A percentile compares a stretch with the other conserved stretches of the same genome.
Evolutionary conservation across 2,797 vertebrate species (phyloP).

Genomic region (Pterois miles): DNA sequence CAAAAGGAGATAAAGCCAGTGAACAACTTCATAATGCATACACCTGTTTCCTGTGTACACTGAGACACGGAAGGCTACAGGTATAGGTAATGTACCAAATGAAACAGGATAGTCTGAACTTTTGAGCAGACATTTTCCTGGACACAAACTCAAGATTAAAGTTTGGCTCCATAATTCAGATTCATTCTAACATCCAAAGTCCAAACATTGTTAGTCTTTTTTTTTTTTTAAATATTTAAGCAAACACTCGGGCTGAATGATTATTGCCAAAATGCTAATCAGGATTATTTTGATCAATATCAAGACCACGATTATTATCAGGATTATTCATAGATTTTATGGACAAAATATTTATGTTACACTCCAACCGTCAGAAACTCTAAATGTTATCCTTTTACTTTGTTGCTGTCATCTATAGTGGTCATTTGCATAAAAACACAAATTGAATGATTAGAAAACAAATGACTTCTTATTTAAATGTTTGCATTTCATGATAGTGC

Average conservation of each 20-base stretch:
- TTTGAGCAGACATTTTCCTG: constrained; percentile 20
- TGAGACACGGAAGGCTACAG: constrained; percentile 25
- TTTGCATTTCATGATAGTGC: too few relatives aligned
- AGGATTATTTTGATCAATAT: too few relatives aligned
- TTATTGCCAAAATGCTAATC: too few relatives aligned
- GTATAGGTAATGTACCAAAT: constrained; percentile 17
- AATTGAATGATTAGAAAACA: too few relatives aligned
- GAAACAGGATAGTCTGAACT: constrained; percentile 21
- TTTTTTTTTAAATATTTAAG: constrained; percentile 20
- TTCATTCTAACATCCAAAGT: neutral
- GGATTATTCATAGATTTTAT: too few relatives aligned
- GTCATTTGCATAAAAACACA: too few relatives aligned
- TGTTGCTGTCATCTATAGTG: too few relatives aligned
- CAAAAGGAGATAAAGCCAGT: constrained; percentile 65
- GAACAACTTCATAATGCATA: constrained; percentile 62
- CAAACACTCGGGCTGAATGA: neutral
- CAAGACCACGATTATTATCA: too few relatives aligned
- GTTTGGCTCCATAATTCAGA: neutral
- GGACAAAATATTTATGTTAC: too few relatives aligned
- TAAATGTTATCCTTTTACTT: too few relatives aligned
- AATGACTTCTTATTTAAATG: too few relatives aligned
- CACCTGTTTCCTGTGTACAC: constrained; percentile 57
- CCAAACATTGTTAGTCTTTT: neutral
- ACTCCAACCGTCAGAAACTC: too few relatives aligned
- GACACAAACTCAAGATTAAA: constrained; percentile 12